phyloP scores from a whole-genome alignment of 2,113 vertebrate species.

The Malurus cyaneus region DNA sequence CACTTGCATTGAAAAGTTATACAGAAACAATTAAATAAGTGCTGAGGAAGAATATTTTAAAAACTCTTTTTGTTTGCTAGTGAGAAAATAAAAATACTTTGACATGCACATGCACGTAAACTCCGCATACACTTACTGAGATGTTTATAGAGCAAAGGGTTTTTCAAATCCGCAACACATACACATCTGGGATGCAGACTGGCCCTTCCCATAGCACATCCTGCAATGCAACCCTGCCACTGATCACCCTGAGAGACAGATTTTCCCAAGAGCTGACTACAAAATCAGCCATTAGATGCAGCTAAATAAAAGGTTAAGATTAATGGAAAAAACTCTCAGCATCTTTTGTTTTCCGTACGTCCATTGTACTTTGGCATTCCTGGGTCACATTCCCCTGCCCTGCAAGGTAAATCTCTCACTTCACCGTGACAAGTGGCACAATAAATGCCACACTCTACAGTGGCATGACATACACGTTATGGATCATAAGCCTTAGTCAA shows the following conservation, averaged over 20 bases:
- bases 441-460: background rate
- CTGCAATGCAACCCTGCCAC: background rate
- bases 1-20: background rate
- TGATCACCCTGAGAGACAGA: background rate
- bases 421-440: background rate
- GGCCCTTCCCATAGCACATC: background rate
- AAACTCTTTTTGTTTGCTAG: background rate
- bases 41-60: background rate
- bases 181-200: background rate
- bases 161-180: background rate
- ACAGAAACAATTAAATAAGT: background rate
- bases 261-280: background rate
- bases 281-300: background rate
- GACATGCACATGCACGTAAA: background rate
- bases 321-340: background rate
- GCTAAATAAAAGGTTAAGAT: background rate
- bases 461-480: background rate
- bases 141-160: background rate
- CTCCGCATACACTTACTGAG: background rate
- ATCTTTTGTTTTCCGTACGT: background rate
- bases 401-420: background rate
- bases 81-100: background rate
- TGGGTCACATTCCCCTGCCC: background rate
- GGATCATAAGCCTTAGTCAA: background rate
- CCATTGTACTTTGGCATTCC: background rate